Conservation (phyloP, 2,113 vertebrate genomes). For the Plectropomus leopardus region DNA sequence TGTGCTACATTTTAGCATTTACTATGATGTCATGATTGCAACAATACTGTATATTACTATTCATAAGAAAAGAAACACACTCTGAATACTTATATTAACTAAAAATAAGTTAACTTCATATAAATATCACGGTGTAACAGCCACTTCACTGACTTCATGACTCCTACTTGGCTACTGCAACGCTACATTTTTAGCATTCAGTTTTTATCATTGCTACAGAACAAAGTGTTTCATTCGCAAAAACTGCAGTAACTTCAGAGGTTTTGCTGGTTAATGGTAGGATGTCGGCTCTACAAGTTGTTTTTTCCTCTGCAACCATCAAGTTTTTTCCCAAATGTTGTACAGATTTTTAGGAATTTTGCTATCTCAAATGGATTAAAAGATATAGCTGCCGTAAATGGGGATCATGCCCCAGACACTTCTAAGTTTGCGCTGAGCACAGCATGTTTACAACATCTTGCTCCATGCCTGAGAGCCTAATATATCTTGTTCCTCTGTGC, state of each 20-base stretch:
- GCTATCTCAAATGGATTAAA: too few relatives aligned
- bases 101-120: not conserved
- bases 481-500: not conserved
- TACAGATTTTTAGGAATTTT: too few relatives aligned
- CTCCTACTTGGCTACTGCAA: not conserved
- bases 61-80: not conserved
- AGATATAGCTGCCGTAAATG: too few relatives aligned
- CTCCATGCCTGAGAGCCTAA: not conserved
- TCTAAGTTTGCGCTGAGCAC: too few relatives aligned
- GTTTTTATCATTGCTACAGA: not conserved
- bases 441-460: too few relatives aligned
- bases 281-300: too few relatives aligned
- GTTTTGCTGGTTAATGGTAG: not conserved
- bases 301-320: too few relatives aligned
- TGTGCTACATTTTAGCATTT: not conserved
- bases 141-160: not conserved
- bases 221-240: not conserved
- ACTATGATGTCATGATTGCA: not conserved
- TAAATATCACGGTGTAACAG: not conserved
- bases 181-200: not conserved
- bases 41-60: not conserved
- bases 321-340: too few relatives aligned
- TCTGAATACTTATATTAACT: not conserved
- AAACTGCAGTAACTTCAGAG: not conserved
- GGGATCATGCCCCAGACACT: too few relatives aligned